phyloP scores from a whole-genome alignment of 92 coral and sea anemone genomes.

The Heteractis magnifica region DNA sequence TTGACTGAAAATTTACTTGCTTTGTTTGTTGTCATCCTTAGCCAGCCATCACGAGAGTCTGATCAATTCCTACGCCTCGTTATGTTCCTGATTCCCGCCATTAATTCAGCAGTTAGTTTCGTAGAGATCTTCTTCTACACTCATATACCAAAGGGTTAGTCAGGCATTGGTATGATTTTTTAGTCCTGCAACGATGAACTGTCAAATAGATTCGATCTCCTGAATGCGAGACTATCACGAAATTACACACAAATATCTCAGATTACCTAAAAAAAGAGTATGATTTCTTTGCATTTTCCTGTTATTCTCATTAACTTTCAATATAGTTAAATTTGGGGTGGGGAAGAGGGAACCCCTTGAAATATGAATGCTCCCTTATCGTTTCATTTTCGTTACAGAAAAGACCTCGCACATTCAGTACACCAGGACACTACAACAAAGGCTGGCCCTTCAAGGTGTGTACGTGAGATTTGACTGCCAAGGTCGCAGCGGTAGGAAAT shows the following conservation, averaged over 20 bases:
- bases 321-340: too few species aligned
- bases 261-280: too few species aligned
- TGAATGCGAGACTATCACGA: too few species aligned
- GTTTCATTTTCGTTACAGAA: neutral
- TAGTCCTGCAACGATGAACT: neutral
- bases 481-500: neutral
- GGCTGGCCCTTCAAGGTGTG: neutral
- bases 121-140: slow-evolving; percentile 15
- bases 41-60: slow-evolving; percentile 23
- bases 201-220: neutral
- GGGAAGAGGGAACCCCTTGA: too few species aligned
- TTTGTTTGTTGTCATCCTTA: neutral
- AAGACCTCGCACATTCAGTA: neutral
- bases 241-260: too few species aligned
- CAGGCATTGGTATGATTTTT: neutral
- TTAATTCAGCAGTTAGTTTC: slow-evolving; percentile 27
- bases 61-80: slow-evolving; percentile 33
- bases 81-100: slow-evolving; percentile 36
- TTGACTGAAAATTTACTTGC: neutral
- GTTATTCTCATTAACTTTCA: too few species aligned
- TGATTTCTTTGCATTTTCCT: too few species aligned
- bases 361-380: too few species aligned
- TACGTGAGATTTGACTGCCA: neutral
- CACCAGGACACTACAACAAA: neutral
- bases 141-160: slow-evolving; percentile 4